A percentile compares a stretch with the other conserved stretches of the same genome.
phyloP scores from a whole-genome alignment of 2,888 invertebrate genomes.

The Andrena camellia region DNA sequence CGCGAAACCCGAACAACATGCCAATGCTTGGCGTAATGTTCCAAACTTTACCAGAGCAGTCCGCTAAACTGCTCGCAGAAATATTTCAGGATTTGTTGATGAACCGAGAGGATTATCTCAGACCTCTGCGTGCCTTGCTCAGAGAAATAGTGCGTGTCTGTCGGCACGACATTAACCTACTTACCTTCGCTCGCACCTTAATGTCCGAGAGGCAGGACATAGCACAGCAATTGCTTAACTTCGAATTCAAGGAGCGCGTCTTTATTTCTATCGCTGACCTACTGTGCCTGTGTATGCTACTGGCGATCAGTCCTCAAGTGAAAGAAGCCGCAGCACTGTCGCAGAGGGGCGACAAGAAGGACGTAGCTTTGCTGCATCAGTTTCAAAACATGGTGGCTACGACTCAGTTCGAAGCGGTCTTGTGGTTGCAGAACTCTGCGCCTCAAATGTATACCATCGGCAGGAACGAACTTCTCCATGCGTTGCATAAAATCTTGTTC shows the following conservation, averaged over 20 bases:
- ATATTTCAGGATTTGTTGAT: slow-evolving; percentile 94
- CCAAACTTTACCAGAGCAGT: slow-evolving; percentile 92
- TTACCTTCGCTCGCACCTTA: slow-evolving; percentile 92
- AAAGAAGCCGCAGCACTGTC: slow-evolving; percentile 88
- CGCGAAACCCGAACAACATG: slow-evolving; percentile 98
- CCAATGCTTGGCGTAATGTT: slow-evolving; percentile 95
- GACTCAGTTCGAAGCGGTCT: slow-evolving; percentile 94
- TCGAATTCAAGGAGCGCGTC: slow-evolving; percentile 92
- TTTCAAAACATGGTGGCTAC: slow-evolving; percentile 85
- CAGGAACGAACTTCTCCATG: slow-evolving; percentile 91
- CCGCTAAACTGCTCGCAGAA: slow-evolving; percentile 93
- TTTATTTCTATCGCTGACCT: slow-evolving; percentile 94
- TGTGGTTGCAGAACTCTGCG: slow-evolving; percentile 95
- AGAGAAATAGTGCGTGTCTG: slow-evolving; percentile 95
- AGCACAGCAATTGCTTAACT: slow-evolving; percentile 87
- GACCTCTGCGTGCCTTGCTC: slow-evolving; percentile 93
- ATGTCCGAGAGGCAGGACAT: slow-evolving; percentile 89
- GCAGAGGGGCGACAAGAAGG: slow-evolving; percentile 86
- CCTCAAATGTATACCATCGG: slow-evolving; percentile 91
- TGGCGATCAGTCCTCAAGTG: slow-evolving; percentile 91
- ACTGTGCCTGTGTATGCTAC: slow-evolving; percentile 93
- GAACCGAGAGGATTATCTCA: slow-evolving; percentile 95
- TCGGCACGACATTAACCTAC: slow-evolving; percentile 92
- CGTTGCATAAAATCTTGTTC: slow-evolving; percentile 92
- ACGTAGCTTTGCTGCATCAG: slow-evolving; percentile 82